Evolutionary conservation across 2,113 vertebrate species (phyloP).

Genomic region (Butorides virescens): DNA sequence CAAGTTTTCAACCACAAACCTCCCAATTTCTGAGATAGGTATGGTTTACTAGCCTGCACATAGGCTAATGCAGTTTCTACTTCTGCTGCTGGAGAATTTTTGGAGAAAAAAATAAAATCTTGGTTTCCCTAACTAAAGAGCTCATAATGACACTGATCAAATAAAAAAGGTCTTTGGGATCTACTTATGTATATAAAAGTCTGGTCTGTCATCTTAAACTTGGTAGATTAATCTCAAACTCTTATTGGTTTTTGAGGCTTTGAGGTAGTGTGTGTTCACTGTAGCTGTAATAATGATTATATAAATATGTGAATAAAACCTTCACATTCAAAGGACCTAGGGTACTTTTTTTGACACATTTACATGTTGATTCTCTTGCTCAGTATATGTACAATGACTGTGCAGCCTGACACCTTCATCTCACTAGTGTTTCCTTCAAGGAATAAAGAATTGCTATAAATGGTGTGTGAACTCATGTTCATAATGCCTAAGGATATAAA

Average conservation of each 20-base stretch:
- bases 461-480: not conserved
- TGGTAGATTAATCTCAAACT: not conserved
- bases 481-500: not conserved
- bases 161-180: not conserved
- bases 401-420: not conserved
- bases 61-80: not conserved
- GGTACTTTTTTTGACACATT: not conserved
- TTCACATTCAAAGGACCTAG: not conserved
- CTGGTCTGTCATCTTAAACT: not conserved
- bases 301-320: not conserved
- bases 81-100: not conserved
- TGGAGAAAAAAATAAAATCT: not conserved
- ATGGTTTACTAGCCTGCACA: not conserved
- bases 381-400: not conserved
- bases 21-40: not conserved
- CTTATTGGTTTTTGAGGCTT: not conserved
- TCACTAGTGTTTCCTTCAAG: not conserved
- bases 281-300: not conserved
- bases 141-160: not conserved
- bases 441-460: not conserved
- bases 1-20: not conserved
- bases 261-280: not conserved
- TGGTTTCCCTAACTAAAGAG: not conserved
- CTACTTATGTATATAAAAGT: not conserved
- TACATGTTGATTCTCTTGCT: not conserved